phyloP scores from a whole-genome alignment of 2,113 vertebrate species.

The Rhinoderma darwinii region DNA sequence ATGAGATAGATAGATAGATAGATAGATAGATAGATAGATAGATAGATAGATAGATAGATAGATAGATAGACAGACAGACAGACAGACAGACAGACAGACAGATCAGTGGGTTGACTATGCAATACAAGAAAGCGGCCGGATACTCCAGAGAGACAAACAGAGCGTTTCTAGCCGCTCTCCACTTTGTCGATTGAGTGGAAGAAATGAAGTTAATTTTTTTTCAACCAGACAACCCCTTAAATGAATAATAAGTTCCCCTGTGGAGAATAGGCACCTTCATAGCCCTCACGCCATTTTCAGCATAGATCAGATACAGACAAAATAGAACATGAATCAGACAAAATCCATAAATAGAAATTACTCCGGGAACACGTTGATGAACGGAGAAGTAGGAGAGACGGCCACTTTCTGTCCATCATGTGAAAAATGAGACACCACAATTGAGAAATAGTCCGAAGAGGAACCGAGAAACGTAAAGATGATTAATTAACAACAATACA shows the following conservation, averaged over 20 bases:
- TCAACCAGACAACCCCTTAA: too few relatives aligned
- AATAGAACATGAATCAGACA: not conserved
- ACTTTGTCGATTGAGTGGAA: too few relatives aligned
- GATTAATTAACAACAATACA: not conserved
- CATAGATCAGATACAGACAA: too few relatives aligned
- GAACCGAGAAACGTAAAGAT: not conserved
- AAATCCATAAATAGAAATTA: not conserved
- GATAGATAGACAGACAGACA: not conserved
- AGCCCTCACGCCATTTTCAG: not conserved
- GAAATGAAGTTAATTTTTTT: too few relatives aligned
- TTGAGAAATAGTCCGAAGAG: not conserved
- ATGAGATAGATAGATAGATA: slow-evolving; percentile 8
- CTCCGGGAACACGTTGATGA: too few relatives aligned
- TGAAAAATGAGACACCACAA: not conserved
- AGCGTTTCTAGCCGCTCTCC: too few relatives aligned
- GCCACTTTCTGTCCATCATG: not conserved
- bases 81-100: not conserved
- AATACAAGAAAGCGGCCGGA: too few relatives aligned
- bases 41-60: not conserved
- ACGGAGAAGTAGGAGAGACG: not conserved
- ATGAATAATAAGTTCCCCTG: too few relatives aligned
- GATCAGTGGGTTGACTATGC: too few relatives aligned
- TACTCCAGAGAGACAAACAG: too few relatives aligned
- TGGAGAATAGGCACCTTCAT: too few relatives aligned
- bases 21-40: slow-evolving; percentile 7